Conservation (phyloP, 1,140 invertebrate species). For the Aphelenchoides besseyi region DNA sequence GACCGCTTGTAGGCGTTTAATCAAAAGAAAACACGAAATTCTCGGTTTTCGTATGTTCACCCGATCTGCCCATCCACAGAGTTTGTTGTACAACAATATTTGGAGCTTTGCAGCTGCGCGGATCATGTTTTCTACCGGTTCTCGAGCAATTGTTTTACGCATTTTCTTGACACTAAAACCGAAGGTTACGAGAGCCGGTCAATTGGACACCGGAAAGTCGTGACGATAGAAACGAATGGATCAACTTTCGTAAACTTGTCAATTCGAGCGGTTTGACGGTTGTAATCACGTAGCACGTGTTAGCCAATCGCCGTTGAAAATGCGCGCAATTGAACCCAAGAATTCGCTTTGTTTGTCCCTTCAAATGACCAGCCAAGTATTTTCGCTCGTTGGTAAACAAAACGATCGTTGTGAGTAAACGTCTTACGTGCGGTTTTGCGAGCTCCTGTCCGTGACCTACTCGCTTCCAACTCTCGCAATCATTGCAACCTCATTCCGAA, state of each 20-base stretch:
- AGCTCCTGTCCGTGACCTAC: background rate
- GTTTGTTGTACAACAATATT: no score
- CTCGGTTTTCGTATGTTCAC: no score
- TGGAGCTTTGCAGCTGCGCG: background rate
- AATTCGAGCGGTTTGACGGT: background rate
- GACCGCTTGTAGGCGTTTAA: no score
- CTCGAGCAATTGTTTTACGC: no score
- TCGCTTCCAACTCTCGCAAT: background rate
- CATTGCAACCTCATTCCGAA: background rate
- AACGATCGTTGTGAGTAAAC: background rate
- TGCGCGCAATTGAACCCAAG: background rate
- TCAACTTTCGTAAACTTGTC: background rate
- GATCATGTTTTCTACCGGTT: slow-evolving; percentile 1
- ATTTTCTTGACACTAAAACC: no score
- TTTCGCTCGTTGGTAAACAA: background rate
- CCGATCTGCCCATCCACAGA: no score
- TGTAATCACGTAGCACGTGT: background rate
- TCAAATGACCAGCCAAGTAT: slow-evolving; percentile 1
- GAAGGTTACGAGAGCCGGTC: no score
- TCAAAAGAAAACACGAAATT: no score
- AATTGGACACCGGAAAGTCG: no score
- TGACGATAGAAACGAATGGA: no score
- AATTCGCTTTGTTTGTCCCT: background rate
- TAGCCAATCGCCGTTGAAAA: no score
- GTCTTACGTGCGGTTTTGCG: background rate